phyloP scores from a whole-genome alignment of 1,140 invertebrate species.

The Neodiprion lecontei region DNA sequence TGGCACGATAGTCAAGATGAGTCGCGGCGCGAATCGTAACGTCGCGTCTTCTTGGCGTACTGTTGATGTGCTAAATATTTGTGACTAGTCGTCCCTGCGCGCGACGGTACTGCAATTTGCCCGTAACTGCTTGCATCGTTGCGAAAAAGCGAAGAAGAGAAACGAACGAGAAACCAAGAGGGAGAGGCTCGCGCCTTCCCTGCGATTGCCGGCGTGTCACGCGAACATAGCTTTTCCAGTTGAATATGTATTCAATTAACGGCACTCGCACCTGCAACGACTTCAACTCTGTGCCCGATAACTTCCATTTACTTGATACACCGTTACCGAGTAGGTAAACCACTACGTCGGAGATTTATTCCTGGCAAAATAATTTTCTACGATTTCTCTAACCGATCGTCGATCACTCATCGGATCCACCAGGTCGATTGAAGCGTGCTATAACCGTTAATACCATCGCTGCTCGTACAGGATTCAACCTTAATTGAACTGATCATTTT shows the following conservation, averaged over 20 bases:
- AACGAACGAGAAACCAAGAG: not conserved
- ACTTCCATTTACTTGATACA: not conserved
- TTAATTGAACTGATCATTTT: too few relatives aligned
- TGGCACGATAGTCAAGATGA: not conserved
- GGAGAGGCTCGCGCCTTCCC: not conserved
- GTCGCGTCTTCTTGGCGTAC: not conserved
- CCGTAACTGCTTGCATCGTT: not conserved
- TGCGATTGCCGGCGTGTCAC: not conserved
- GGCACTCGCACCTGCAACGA: not conserved
- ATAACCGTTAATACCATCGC: not conserved
- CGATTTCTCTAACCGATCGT: not conserved
- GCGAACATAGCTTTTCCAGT: not conserved
- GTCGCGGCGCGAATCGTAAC: not conserved
- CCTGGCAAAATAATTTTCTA: not conserved
- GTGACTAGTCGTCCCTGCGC: too few relatives aligned
- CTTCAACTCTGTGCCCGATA: conserved; percentile 7
- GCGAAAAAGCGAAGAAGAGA: not conserved
- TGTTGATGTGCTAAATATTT: too few relatives aligned
- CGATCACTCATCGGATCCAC: not conserved
- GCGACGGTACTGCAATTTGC: not conserved
- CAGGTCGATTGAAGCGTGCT: not conserved
- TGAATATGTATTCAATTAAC: conserved; percentile 17
- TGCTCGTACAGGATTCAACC: too few relatives aligned
- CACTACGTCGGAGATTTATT: not conserved
- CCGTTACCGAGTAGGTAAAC: too few relatives aligned